phyloP scores from a whole-genome alignment of 2,888 invertebrate species.

The Polymixis lichenea region DNA sequence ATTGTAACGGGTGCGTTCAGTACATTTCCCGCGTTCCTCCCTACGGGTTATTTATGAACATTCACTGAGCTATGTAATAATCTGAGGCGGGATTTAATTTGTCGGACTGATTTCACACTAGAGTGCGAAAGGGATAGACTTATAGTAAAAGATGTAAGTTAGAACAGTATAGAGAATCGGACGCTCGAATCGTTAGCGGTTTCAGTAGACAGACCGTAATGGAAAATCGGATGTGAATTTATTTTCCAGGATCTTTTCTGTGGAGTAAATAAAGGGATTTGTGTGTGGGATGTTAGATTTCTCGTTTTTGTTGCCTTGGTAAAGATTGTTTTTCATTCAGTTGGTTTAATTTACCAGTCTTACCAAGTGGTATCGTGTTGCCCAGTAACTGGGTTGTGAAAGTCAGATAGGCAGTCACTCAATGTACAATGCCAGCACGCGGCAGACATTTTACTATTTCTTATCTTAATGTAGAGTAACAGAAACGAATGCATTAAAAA shows the following conservation, averaged over 20 bases:
- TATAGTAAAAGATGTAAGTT: slow-evolving; percentile 49
- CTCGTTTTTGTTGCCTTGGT: slow-evolving; percentile 25
- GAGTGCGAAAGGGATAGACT: slow-evolving; percentile 74
- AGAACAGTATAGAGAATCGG: slow-evolving; percentile 67
- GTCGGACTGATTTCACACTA: slow-evolving; percentile 93
- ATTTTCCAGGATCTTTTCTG: slow-evolving; percentile 72
- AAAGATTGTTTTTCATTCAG: slow-evolving; percentile 25
- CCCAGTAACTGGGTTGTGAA: too few relatives aligned
- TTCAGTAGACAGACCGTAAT: slow-evolving; percentile 79
- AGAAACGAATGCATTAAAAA: too few relatives aligned
- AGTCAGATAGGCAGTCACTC: too few relatives aligned
- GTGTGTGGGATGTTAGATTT: slow-evolving; percentile 70
- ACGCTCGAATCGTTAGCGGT: slow-evolving; percentile 83
- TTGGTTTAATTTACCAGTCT: slow-evolving; percentile 1
- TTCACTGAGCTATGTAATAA: slow-evolving; percentile 94
- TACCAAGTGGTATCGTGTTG: too few relatives aligned
- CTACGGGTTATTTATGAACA: slow-evolving; percentile 92
- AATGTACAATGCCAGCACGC: too few relatives aligned
- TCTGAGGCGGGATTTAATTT: slow-evolving; percentile 93
- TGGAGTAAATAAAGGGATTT: slow-evolving; percentile 75
- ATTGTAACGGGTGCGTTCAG: slow-evolving; percentile 69
- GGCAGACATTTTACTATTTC: too few relatives aligned
- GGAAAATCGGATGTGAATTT: slow-evolving; percentile 81
- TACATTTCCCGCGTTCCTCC: slow-evolving; percentile 76
- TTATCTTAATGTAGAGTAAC: too few relatives aligned